These are phyloP conservation scores for Formica selysi DNA, from an alignment of 1,140 invertebrate species.

Conservation along the genomic window DNA sequence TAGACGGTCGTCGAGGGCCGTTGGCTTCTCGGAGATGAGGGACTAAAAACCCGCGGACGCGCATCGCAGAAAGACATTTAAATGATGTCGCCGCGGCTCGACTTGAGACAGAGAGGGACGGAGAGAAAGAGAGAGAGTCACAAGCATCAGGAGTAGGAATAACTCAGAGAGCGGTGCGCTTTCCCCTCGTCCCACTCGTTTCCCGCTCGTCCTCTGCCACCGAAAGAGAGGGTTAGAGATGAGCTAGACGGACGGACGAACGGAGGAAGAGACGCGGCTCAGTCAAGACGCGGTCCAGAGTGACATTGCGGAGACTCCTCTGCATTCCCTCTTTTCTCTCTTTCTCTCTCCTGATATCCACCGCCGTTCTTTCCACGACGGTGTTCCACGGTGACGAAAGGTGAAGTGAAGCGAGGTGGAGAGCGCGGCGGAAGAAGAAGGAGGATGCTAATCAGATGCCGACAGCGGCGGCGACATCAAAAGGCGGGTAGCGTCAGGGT, in stretches of 20 bases:
- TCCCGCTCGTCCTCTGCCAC: conserved; percentile 20
- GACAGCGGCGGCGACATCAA: conserved; percentile 85
- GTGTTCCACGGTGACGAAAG: conserved; percentile 35
- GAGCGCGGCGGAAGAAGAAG: conserved; percentile 46
- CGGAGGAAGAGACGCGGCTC: conserved; percentile 76
- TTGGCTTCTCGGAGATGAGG: conserved; percentile 80
- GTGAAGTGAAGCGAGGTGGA: conserved; percentile 46
- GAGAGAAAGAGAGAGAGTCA: conserved; percentile 30
- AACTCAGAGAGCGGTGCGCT: conserved; percentile 79
- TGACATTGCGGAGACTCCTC: conserved; percentile 69
- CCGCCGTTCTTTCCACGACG: conserved; percentile 30
- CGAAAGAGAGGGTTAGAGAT: conserved; percentile 76
- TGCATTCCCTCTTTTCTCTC: conserved; percentile 18
- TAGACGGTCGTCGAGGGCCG: conserved; percentile 63
- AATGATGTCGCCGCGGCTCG: conserved; percentile 84
- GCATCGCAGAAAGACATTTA: conserved; percentile 84
- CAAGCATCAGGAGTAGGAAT: conserved; percentile 74
- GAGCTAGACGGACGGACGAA: conserved; percentile 77
- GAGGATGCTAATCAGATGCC: conserved; percentile 87
- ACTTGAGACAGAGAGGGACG: conserved; percentile 55
- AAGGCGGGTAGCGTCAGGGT: conserved; percentile 80
- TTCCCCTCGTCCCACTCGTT: conserved; percentile 45
- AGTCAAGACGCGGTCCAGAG: conserved; percentile 75
- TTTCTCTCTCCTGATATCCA: conserved; percentile 33
- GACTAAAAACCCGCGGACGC: conserved; percentile 83